phyloP scores from a whole-genome alignment of 2,113 vertebrate genomes.

The Gymnobelideus leadbeateri region DNA sequence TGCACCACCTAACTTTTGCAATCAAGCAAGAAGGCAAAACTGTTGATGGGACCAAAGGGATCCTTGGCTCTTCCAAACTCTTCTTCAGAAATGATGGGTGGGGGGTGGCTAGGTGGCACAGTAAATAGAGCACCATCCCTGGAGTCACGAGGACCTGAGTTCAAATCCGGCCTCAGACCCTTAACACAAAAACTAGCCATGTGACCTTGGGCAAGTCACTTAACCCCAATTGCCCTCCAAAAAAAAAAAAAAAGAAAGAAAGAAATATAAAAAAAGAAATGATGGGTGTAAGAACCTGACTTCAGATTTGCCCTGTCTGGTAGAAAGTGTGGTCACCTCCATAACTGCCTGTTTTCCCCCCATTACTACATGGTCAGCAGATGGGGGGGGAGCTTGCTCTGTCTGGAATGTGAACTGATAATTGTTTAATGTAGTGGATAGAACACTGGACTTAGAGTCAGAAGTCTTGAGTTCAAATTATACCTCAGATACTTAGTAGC shows the following conservation, averaged over 20 bases:
- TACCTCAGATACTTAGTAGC: background rate
- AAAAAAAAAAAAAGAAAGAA: no score
- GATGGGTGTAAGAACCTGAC: background rate
- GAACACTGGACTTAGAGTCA: background rate
- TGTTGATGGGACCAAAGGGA: background rate
- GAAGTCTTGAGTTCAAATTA: background rate
- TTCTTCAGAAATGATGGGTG: background rate
- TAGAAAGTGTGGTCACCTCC: background rate
- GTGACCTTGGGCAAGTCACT: no score
- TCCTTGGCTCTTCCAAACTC: background rate
- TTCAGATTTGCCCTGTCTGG: background rate
- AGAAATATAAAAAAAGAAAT: no score
- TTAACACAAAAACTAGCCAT: no score
- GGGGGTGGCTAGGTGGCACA: no score
- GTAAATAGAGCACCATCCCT: no score
- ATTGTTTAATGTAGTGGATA: background rate
- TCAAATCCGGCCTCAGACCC: no score
- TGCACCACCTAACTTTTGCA: background rate
- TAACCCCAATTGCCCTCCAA: no score
- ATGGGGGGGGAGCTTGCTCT: background rate
- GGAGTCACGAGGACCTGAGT: no score
- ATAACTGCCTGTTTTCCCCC: background rate
- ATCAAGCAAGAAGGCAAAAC: background rate
- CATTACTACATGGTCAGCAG: background rate
- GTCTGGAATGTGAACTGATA: background rate